Evolutionary conservation across 1,140 invertebrate species (phyloP), one percentile per base, ranked within the genome.

Genomic region (Pollicipes pollicipes): DNA sequence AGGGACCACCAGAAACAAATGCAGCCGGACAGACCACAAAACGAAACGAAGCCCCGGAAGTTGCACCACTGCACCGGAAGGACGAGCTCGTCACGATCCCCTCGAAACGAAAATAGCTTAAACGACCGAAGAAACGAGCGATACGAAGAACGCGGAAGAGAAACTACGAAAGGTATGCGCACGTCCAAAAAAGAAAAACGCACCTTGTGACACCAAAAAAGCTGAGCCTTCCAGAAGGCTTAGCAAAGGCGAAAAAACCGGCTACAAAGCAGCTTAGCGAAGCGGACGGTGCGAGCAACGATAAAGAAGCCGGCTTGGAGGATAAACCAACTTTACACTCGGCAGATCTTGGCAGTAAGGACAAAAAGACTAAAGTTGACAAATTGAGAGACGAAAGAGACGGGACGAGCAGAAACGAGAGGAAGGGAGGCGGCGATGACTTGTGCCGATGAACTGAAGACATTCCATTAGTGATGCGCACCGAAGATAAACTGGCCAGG

Each of bases 311-410:
- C n/a, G n/a, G n/a, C n/a, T n/a, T n/a, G n/a, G n/a, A n/a, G n/a
- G n/a, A n/a, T n/a, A n/a, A n/a, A n/a, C n/a, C n/a, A n/a, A n/a
- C n/a, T n/a, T n/a, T n/a, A n/a, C n/a, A n/a, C n/a, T n/a, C n/a
- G n/a, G n/a, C n/a, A n/a, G n/a, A n/a, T n/a, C n/a, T n/a, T n/a
- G n/a, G n/a, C n/a, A n/a, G n/a, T n/a, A n/a, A n/a, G n/a, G n/a
- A n/a, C n/a, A n/a, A 71, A 45, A 72, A 74, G 70, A 66, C 73
- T 71, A 35, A 76, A 72, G 69, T 66, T 67, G 71, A 72, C 64
- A 70, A 71, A 69, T 37, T 69, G 31, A 66, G 64, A 64, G 32
- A 71, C 69, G 68, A 71, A 31, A 64, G 24, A 70, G 66, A 17
- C 66, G 72, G 69, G 27, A 32, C 66, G n/a, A 71, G 69, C 68